Evolutionary conservation across 1,140 invertebrate species (phyloP).

Genomic region (Anastrepha ludens): DNA sequence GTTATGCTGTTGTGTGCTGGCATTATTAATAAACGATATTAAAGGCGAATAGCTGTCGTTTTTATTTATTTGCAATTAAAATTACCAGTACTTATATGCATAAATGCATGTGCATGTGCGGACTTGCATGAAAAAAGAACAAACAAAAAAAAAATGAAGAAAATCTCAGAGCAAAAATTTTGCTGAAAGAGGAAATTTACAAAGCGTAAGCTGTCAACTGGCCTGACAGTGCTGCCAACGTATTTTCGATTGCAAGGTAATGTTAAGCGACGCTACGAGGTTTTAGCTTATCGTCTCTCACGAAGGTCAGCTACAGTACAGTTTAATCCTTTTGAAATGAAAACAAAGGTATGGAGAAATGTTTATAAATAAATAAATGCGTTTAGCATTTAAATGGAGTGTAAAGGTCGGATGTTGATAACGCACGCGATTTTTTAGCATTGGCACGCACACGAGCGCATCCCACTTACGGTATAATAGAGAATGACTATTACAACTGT

Average conservation of each 20-base stretch:
- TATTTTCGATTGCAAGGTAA: background rate
- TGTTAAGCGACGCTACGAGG: background rate
- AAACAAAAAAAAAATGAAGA: background rate
- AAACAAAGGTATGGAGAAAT: too few species aligned
- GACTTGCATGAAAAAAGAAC: background rate
- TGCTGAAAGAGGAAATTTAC: constrained; percentile 24
- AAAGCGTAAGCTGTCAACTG: background rate
- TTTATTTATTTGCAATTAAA: constrained; percentile 45
- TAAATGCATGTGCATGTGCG: background rate
- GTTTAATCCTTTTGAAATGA: background rate
- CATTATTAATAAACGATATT: constrained; percentile 37
- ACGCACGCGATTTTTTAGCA: too few species aligned
- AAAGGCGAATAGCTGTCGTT: constrained; percentile 12
- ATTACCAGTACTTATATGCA: background rate
- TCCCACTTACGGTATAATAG: too few species aligned
- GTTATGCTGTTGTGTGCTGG: background rate
- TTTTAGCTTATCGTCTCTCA: background rate
- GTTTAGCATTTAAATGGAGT: too few species aligned
- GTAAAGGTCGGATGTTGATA: too few species aligned
- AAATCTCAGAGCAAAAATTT: constrained; percentile 6
- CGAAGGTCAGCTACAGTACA: background rate
- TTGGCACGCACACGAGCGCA: too few species aligned
- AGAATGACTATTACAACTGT: too few species aligned
- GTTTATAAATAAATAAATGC: too few species aligned
- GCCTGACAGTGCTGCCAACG: background rate